Conservation (phyloP, 2,888 invertebrate species). For the Apantesis nais region DNA sequence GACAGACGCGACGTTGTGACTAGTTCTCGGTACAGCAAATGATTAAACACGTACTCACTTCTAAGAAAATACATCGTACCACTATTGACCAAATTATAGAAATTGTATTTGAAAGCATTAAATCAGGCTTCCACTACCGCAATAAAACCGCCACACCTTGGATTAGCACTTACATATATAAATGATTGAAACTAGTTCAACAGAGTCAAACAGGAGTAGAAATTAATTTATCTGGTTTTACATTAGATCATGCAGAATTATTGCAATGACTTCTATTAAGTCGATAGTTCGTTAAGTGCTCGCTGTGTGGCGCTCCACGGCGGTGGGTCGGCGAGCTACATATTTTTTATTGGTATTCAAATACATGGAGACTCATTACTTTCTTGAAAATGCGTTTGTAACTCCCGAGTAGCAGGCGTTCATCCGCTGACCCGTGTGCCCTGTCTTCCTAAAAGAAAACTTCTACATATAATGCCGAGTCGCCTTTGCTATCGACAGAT, state of each 20-base stretch:
- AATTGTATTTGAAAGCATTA: constrained; percentile 11
- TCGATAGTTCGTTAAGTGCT: constrained; percentile 3
- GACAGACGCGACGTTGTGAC: not conserved
- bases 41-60: not conserved
- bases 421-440: too few relatives aligned
- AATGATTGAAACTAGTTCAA: constrained; percentile 33
- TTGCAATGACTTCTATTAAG: not conserved
- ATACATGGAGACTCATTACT: not conserved
- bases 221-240: constrained; percentile 5
- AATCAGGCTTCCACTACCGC: constrained; percentile 16
- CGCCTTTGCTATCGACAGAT: not conserved
- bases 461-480: not conserved
- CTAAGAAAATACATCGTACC: constrained; percentile 11
- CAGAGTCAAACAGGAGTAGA: not conserved
- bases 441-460: too few relatives aligned
- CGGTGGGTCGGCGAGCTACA: not conserved
- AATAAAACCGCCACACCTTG: constrained; percentile 17
- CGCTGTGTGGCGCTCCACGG: not conserved
- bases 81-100: constrained; percentile 11
- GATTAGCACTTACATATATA: constrained; percentile 7
- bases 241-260: not conserved
- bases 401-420: too few relatives aligned
- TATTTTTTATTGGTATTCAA: not conserved
- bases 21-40: not conserved
- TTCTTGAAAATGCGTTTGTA: too few relatives aligned